A percentile compares a stretch with the other conserved stretches of the same genome.
Evolutionary conservation across 2,888 invertebrate genomes (phyloP).

Genomic region (Trypoxylon attenuatum): DNA sequence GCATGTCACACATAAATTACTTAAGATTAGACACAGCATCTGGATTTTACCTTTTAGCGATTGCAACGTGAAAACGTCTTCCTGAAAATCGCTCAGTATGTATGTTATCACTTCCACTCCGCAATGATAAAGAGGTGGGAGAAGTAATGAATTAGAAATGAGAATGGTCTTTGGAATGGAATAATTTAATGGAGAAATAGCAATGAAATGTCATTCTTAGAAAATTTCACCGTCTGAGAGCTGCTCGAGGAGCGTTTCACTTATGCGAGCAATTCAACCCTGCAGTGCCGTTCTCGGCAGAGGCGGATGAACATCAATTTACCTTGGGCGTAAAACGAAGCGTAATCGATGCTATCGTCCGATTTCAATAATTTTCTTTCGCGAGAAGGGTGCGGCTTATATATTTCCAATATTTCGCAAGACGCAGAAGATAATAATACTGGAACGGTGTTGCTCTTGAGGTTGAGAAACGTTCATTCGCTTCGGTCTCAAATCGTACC

Average conservation of each 20-base stretch:
- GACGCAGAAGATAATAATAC: no score
- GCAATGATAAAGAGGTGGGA: neutral
- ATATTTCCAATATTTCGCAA: no score
- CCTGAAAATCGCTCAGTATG: neutral
- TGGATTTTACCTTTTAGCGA: conserved; percentile 28
- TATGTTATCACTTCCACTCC: neutral
- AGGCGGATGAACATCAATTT: neutral
- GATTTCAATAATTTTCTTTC: no score
- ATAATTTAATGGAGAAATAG: neutral
- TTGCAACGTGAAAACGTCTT: conserved; percentile 4
- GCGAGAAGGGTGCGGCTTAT: no score
- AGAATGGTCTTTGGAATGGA: neutral
- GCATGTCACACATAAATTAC: conserved; percentile 20
- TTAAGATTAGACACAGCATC: conserved; percentile 31
- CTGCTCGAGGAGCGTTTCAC: neutral
- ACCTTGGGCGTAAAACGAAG: no score
- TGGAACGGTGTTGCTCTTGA: no score
- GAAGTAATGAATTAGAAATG: neutral
- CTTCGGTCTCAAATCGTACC: no score
- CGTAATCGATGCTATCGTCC: no score
- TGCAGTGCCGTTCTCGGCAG: neutral
- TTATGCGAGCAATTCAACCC: no score
- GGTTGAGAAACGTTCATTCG: no score
- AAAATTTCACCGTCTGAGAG: neutral
- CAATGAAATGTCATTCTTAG: neutral